phyloP scores from a whole-genome alignment of 2,888 invertebrate species.

The Cactoblastis cactorum region DNA sequence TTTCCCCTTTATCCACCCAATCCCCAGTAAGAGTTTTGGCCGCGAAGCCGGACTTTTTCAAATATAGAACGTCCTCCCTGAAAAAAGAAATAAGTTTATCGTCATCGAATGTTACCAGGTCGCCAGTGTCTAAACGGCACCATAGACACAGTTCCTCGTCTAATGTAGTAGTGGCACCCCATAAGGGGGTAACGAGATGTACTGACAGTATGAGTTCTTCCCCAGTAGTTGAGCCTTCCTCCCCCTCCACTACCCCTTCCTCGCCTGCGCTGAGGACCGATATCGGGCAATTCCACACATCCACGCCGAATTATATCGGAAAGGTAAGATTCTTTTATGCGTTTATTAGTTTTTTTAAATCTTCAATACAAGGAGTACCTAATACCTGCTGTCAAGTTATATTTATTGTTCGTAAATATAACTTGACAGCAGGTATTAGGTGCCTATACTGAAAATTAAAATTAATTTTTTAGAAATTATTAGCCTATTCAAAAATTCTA shows the following conservation, averaged over 20 bases:
- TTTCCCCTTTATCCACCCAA: slow-evolving; percentile 1
- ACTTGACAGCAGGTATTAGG: too few species aligned
- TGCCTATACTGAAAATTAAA: too few species aligned
- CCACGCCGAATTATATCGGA: slow-evolving; percentile 58
- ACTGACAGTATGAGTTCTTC: slow-evolving; percentile 65
- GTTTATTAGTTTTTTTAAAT: slow-evolving; percentile 12
- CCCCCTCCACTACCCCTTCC: slow-evolving; percentile 64
- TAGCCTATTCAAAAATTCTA: too few species aligned
- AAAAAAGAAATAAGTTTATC: slow-evolving; percentile 7
- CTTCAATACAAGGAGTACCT: too few species aligned
- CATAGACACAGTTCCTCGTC: slow-evolving; percentile 5
- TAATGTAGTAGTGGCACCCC: slow-evolving; percentile 5
- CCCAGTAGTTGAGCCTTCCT: slow-evolving; percentile 70
- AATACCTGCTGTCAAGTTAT: too few species aligned
- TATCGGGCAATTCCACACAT: slow-evolving; percentile 55
- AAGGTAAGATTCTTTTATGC: slow-evolving; percentile 48
- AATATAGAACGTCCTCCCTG: slow-evolving; percentile 4
- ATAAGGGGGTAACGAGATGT: slow-evolving; percentile 10
- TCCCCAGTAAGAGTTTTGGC: neutral
- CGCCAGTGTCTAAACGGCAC: slow-evolving; percentile 4
- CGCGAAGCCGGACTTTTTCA: neutral
- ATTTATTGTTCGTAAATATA: too few species aligned
- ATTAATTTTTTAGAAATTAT: too few species aligned
- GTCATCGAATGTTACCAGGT: slow-evolving; percentile 5
- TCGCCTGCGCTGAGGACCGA: slow-evolving; percentile 59